Evolutionary conservation across 2,888 invertebrate species (phyloP).

Genomic region (Agrochola lychnidis): DNA sequence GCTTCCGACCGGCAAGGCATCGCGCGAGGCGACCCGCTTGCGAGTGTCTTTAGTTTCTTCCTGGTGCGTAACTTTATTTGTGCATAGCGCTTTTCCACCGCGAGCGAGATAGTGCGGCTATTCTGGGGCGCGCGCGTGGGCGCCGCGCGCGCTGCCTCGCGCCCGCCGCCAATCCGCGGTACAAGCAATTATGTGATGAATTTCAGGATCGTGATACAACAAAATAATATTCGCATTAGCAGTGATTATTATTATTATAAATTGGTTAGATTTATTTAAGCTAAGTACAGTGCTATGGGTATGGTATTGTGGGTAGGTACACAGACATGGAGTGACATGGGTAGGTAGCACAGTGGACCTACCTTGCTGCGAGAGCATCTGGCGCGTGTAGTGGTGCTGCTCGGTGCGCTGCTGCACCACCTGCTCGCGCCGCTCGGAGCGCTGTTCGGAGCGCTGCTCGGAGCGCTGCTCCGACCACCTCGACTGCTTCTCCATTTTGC

Average conservation of each 20-base stretch:
- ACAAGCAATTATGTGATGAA: constrained; percentile 62
- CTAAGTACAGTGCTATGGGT: constrained; percentile 40
- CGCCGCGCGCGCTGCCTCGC: constrained; percentile 67
- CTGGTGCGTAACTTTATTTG: constrained; percentile 86
- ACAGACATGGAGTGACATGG: constrained; percentile 7
- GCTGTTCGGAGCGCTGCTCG: constrained; percentile 86
- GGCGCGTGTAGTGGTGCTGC: constrained; percentile 93
- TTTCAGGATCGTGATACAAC: constrained; percentile 68
- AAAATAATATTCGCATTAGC: constrained; percentile 74
- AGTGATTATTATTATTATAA: constrained; percentile 52
- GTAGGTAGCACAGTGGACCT: constrained; percentile 37
- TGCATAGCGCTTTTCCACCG: constrained; percentile 87
- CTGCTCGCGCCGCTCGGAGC: constrained; percentile 82
- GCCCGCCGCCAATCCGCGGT: constrained; percentile 66
- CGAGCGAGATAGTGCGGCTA: constrained; percentile 86
- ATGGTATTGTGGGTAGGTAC: constrained; percentile 28
- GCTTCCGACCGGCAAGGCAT: constrained; percentile 65
- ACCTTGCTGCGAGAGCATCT: constrained; percentile 93
- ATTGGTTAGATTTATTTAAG: constrained; percentile 55
- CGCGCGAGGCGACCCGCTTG: constrained; percentile 70
- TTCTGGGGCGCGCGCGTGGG: constrained; percentile 85
- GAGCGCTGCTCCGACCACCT: constrained; percentile 88
- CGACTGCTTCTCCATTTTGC: constrained; percentile 95
- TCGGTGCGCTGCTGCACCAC: constrained; percentile 87
- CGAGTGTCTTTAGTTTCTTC: constrained; percentile 83